Percentiles rank a stretch among this genome's conserved stretches.
These are phyloP conservation scores for Potorous gilbertii DNA, from an alignment of 2,797 vertebrate species.

Conservation along the genomic window DNA sequence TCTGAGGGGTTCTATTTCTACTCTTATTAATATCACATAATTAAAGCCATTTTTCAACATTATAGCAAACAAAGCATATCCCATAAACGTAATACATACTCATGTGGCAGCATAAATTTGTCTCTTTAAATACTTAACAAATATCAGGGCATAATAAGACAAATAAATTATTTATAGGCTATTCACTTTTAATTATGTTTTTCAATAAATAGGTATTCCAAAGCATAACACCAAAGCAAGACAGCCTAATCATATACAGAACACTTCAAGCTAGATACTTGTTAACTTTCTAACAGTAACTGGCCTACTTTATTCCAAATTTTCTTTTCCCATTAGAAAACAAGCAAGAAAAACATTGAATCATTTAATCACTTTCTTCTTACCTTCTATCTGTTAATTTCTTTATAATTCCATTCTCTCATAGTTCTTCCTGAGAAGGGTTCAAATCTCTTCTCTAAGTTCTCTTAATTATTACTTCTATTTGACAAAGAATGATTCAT, in stretches of 20 bases:
- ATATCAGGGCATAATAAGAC: constrained; percentile 56
- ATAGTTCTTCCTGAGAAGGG: constrained; percentile 18
- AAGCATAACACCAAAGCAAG: constrained; percentile 63
- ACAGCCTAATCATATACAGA: constrained; percentile 43
- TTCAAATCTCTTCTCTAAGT: constrained; percentile 10
- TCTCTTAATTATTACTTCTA: constrained; percentile 39
- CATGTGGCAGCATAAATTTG: constrained; percentile 56
- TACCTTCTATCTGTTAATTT: neutral
- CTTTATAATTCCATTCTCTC: neutral
- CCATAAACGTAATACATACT: constrained; percentile 57
- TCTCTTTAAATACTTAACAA: constrained; percentile 70
- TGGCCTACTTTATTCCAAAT: constrained; percentile 39
- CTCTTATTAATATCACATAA: constrained; percentile 73
- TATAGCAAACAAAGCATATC: constrained; percentile 66
- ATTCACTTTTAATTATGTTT: constrained; percentile 77
- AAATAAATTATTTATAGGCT: constrained; percentile 75
- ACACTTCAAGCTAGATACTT: constrained; percentile 42
- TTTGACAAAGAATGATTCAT: constrained; percentile 14
- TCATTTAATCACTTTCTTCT: neutral
- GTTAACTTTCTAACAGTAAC: constrained; percentile 56
- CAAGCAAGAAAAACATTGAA: constrained; percentile 15
- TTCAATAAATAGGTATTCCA: constrained; percentile 64
- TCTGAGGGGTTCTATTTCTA: constrained; percentile 69
- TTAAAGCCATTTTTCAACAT: constrained; percentile 79
- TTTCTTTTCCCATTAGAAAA: constrained; percentile 50